phyloP scores from a whole-genome alignment of 2,113 vertebrate species.

The Sardina pilchardus region DNA sequence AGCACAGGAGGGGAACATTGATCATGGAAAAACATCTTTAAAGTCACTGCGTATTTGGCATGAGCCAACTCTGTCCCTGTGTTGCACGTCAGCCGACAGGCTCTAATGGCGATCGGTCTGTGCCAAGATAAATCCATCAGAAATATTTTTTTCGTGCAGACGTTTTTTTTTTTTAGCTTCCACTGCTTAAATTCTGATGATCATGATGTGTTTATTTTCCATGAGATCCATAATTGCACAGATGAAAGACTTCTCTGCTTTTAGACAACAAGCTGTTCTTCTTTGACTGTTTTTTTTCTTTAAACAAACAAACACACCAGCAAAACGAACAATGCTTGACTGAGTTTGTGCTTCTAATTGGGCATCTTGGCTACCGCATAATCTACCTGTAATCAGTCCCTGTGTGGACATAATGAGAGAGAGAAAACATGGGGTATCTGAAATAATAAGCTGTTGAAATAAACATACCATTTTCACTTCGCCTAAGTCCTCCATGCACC shows the following conservation, averaged over 20 bases:
- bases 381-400: not conserved
- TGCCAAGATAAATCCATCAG: not conserved
- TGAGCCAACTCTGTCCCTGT: not conserved
- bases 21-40: not conserved
- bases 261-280: conserved; percentile 14
- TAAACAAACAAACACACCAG: conserved; percentile 37
- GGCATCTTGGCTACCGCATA: not conserved
- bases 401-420: not conserved
- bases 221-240: conserved; percentile 44
- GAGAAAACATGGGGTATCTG: not conserved
- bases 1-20: not conserved
- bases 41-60: not conserved
- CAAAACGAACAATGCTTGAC: conserved; percentile 22
- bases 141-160: not conserved
- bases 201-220: not conserved
- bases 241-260: conserved; percentile 44
- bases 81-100: not conserved
- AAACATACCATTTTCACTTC: not conserved
- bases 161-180: not conserved
- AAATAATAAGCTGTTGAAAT: not conserved
- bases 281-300: not conserved
- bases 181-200: not conserved
- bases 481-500: not conserved
- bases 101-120: not conserved
- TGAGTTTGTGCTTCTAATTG: conserved; percentile 35